phyloP scores from a whole-genome alignment of 2,888 invertebrate genomes.

The Acrobasis consociella region DNA sequence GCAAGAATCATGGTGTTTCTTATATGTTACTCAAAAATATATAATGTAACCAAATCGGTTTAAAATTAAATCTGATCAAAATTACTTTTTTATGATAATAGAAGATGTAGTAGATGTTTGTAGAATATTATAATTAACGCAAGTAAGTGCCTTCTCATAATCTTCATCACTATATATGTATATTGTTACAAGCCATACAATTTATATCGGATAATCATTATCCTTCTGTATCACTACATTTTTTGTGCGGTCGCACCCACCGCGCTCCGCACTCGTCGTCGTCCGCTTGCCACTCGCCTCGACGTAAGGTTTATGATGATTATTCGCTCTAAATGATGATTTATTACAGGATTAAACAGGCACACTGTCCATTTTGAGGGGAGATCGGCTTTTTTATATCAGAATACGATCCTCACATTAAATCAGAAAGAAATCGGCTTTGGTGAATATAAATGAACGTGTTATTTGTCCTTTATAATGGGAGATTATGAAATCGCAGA shows the following conservation, averaged over 20 bases:
- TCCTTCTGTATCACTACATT: background rate
- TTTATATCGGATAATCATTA: background rate
- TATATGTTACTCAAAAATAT: too few species aligned
- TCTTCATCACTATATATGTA: too few species aligned
- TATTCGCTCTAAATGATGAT: slow-evolving; percentile 80
- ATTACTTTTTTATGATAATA: too few species aligned
- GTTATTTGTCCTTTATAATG: slow-evolving; percentile 37
- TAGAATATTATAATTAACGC: too few species aligned
- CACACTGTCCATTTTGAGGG: slow-evolving; percentile 72
- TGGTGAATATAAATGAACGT: slow-evolving; percentile 52
- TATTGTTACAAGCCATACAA: too few species aligned
- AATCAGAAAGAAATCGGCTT: slow-evolving; percentile 64
- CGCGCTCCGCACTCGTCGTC: slow-evolving; percentile 45
- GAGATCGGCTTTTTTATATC: slow-evolving; percentile 75
- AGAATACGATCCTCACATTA: slow-evolving; percentile 60
- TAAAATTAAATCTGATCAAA: too few species aligned
- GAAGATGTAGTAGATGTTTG: too few species aligned
- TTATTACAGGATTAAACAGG: slow-evolving; percentile 76
- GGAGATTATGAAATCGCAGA: background rate
- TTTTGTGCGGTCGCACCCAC: slow-evolving; percentile 29
- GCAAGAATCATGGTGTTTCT: too few species aligned
- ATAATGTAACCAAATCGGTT: too few species aligned
- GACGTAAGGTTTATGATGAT: slow-evolving; percentile 74
- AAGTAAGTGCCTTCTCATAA: too few species aligned
- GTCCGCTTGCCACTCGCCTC: slow-evolving; percentile 36